A percentile compares a stretch with the other conserved stretches of the same genome.
phyloP scores from a whole-genome alignment of 2,113 vertebrate species.

The Xenopus laevis region DNA sequence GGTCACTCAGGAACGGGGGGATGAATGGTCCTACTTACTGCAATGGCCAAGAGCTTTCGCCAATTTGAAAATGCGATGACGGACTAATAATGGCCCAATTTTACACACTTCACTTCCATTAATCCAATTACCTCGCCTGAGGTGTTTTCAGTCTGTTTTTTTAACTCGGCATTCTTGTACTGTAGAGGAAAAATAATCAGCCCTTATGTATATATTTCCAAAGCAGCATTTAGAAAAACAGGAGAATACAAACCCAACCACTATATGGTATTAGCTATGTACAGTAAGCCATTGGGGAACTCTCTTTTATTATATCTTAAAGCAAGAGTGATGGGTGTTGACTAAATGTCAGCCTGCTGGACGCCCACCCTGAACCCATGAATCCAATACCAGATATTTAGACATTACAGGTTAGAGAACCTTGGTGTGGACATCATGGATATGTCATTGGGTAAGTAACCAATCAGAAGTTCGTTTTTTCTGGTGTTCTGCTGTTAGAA shows the following conservation, averaged over 20 bases:
- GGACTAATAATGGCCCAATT: conserved; percentile 87
- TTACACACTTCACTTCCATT: conserved; percentile 89
- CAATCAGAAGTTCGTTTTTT: too few species aligned
- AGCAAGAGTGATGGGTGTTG: too few species aligned
- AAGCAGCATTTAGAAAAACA: conserved; percentile 47
- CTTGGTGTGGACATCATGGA: too few species aligned
- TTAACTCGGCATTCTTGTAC: conserved; percentile 78
- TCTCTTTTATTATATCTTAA: too few species aligned
- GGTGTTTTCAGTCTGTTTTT: conserved; percentile 82
- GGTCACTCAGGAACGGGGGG: conserved; percentile 69
- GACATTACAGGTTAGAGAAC: too few species aligned
- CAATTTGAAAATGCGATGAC: conserved; percentile 75
- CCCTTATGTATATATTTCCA: conserved; percentile 76
- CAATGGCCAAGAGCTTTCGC: conserved; percentile 64
- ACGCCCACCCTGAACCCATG: too few species aligned
- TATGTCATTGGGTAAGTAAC: too few species aligned
- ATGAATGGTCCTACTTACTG: conserved; percentile 67
- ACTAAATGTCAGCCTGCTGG: too few species aligned
- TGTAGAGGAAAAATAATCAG: conserved; percentile 77
- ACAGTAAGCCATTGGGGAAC: too few species aligned
- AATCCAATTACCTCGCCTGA: conserved; percentile 88
- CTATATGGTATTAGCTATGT: too few species aligned
- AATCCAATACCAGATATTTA: too few species aligned
- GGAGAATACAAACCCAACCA: not conserved
- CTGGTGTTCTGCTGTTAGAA: too few species aligned